Conservation (phyloP, 2,797 vertebrate species). For the Momotus momota region DNA sequence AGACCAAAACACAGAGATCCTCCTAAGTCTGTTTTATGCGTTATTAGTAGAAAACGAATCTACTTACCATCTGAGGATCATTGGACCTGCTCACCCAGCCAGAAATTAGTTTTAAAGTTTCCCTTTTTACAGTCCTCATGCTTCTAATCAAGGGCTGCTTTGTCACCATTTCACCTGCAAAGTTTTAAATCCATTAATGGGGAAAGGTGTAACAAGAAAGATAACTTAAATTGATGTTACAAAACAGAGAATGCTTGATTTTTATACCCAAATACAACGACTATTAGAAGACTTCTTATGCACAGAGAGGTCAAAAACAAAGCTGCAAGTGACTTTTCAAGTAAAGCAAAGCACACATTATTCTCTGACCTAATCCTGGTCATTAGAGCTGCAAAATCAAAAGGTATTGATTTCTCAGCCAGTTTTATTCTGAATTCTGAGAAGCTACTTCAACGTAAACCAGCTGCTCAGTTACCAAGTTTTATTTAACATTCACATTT, state of each 20-base stretch:
- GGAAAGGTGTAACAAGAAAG: neutral
- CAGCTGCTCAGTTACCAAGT: neutral
- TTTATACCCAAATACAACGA: neutral
- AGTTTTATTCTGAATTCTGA: neutral
- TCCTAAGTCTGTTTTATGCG: neutral
- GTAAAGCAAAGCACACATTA: neutral
- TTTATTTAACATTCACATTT: neutral
- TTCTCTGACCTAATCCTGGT: neutral
- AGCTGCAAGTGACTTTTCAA: neutral
- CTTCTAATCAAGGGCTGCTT: conserved; percentile 96
- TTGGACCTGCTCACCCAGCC: conserved; percentile 97
- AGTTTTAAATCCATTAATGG: neutral
- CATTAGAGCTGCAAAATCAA: neutral
- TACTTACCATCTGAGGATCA: conserved; percentile 96
- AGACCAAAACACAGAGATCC: neutral
- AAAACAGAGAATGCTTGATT: neutral
- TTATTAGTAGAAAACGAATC: neutral
- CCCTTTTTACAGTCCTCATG: conserved; percentile 97
- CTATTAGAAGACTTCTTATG: neutral
- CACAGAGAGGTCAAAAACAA: neutral
- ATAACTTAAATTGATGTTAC: neutral
- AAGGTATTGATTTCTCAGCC: neutral
- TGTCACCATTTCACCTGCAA: conserved; percentile 95
- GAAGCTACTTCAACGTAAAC: neutral
- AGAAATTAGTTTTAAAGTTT: conserved; percentile 96